These are phyloP conservation scores for Hedychridium roseum DNA, from an alignment of 2,888 invertebrate genomes.

Conservation along the genomic window DNA sequence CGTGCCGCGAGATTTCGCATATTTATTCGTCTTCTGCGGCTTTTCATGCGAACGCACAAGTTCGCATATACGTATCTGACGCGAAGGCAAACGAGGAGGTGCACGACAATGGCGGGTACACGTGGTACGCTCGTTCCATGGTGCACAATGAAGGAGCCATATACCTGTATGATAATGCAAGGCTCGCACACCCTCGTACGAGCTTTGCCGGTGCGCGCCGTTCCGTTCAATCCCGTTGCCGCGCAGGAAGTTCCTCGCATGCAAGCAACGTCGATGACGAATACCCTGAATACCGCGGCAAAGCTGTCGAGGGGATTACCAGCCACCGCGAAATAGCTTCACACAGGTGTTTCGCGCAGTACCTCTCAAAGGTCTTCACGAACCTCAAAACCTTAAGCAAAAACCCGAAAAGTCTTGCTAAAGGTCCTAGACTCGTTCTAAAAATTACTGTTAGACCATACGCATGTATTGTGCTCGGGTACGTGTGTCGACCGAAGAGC, in stretches of 20 bases:
- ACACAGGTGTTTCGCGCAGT: too few species aligned
- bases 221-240: conserved; percentile 3
- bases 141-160: conserved; percentile 37
- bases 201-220: conserved; percentile 5
- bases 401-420: too few species aligned
- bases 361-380: too few species aligned
- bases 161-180: conserved; percentile 41
- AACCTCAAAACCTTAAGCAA: too few species aligned
- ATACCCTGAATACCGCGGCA: too few species aligned
- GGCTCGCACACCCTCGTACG: conserved; percentile 19
- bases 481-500: too few species aligned
- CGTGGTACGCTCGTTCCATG: conserved; percentile 39
- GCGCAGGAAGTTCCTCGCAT: conserved; percentile 2
- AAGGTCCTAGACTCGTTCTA: too few species aligned
- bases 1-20: conserved; percentile 22
- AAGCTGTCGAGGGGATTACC: too few species aligned
- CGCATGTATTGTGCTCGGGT: too few species aligned
- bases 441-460: too few species aligned
- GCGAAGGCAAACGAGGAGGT: conserved; percentile 34
- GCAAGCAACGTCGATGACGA: conserved; percentile 8
- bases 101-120: conserved; percentile 40
- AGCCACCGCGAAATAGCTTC: too few species aligned
- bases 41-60: background rate
- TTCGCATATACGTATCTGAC: conserved; percentile 1
- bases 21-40: background rate